Evolutionary conservation across 2,113 vertebrate genomes (phyloP), one percentile per base, ranked within the genome.

Genomic region (Pseudonaja textilis): DNA sequence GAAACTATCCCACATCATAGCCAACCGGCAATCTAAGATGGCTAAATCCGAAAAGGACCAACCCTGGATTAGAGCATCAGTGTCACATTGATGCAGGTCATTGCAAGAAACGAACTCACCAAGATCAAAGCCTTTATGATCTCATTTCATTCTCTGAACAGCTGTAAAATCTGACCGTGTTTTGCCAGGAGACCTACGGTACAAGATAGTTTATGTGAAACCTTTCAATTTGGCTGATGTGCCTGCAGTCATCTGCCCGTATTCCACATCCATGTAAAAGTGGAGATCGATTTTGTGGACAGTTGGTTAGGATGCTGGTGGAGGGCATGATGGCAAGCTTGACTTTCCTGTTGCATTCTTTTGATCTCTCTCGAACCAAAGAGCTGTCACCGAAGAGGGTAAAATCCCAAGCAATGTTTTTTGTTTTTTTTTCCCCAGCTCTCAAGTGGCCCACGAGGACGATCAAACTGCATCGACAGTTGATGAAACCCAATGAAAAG

Each of bases 181-280:
- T 57, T 88, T 88, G 57, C 59, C 85, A 92, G 47, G 86, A 92
- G 86, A 54, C 47, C 86, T 74, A 42, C 8, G 9, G 8, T 50
- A 50, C 47, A 69, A 92, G 47, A 92, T 74, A 64, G 47, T 12
- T 29, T n/a, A 54, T 39, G 50, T 55, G 86, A 88, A 92, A 88
- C 88, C 47, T 88, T 88, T 69, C 91, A 69, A 88, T 59, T 88
- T 92, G 91, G 12, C 54, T 92, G 86, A 88, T 88, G 11, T 88
- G 86, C 86, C 59, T 88, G 61, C 91, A 88, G 91, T 92, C 47
- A 55, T 88, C 91, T 92, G 86, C 85, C 91, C 42, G 42, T 92
- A 88, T 88, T 88, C 42, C 59, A 74, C 86, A 55, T 61, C 59
- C 86, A 55, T 74, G n/a, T 69, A 92, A 92, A 92, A 92, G 91